Evolutionary conservation across 2,797 vertebrate genomes (phyloP).

Genomic region (Trichosurus vulpecula): DNA sequence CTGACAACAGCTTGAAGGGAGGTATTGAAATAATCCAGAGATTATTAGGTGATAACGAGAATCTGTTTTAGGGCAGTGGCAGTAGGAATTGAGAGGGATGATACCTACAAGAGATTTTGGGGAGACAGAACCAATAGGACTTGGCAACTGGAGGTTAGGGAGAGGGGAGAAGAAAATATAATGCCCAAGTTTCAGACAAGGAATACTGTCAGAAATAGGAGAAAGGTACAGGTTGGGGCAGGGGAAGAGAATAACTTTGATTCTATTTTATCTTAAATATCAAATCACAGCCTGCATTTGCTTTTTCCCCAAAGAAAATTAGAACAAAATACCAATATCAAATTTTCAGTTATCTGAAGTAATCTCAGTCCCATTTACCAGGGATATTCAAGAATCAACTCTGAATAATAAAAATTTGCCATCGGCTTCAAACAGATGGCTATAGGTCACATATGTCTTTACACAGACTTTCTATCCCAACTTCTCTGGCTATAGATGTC

Average conservation of each 20-base stretch:
- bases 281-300: slow-evolving; percentile 1
- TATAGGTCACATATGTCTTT: not conserved
- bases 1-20: not conserved
- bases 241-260: not conserved
- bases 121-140: not conserved
- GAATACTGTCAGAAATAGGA: not conserved
- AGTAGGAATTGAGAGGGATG: not conserved
- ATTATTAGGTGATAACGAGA: not conserved
- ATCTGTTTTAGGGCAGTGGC: not conserved
- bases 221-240: not conserved
- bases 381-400: slow-evolving; percentile 1
- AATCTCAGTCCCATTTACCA: slow-evolving; percentile 16
- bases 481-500: not conserved
- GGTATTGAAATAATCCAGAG: not conserved
- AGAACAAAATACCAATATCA: slow-evolving; percentile 26
- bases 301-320: slow-evolving; percentile 41
- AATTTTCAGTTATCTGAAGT: slow-evolving; percentile 28
- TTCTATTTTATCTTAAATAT: slow-evolving; percentile 22
- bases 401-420: slow-evolving; percentile 4
- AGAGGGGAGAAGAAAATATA: no score
- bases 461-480: not conserved
- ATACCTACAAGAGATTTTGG: not conserved
- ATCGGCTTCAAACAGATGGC: not conserved
- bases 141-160: not conserved
- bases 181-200: not conserved